phyloP scores from a whole-genome alignment of 2,888 invertebrate species.

The Gisinianus flammeolus region DNA sequence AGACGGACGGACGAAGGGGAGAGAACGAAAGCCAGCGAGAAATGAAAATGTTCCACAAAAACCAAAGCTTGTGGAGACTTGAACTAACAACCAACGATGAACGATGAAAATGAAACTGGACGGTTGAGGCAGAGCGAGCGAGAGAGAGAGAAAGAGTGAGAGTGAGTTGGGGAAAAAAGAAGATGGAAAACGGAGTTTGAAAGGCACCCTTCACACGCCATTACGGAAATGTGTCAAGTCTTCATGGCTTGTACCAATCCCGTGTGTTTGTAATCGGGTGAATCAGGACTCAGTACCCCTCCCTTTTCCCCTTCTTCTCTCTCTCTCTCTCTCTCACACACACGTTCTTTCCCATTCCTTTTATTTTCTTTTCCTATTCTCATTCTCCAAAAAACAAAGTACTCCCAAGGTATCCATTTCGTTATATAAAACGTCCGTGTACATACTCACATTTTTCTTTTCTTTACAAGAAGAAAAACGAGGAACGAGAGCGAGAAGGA shows the following conservation, averaged over 20 bases:
- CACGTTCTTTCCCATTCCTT: conserved; percentile 10
- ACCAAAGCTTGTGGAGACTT: not conserved
- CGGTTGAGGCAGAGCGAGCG: not conserved
- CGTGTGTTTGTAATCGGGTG: conserved; percentile 6
- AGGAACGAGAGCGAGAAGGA: conserved; percentile 2
- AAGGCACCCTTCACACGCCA: conserved; percentile 44
- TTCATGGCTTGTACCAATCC: conserved; percentile 45
- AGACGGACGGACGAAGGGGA: not conserved
- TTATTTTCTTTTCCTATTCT: conserved; percentile 20
- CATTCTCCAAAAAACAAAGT: conserved; percentile 32
- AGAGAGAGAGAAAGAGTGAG: not conserved
- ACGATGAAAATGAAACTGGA: conserved; percentile 7
- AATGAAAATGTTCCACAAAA: not conserved
- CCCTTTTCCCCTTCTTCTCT: conserved; percentile 14
- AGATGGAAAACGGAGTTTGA: conserved; percentile 18
- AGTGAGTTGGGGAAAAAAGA: not conserved
- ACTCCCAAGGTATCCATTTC: conserved; percentile 34
- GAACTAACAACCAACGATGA: not conserved
- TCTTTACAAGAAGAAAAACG: not conserved
- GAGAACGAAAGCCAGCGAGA: not conserved
- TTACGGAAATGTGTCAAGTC: conserved; percentile 48
- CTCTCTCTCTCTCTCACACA: conserved; percentile 1
- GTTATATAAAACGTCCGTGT: not conserved
- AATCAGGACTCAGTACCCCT: conserved; percentile 17
- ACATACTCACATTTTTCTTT: no score